Base-by-base conservation (phyloP, 2,113 vertebrate genomes). In the Tricholaema leucomelas region DNA sequence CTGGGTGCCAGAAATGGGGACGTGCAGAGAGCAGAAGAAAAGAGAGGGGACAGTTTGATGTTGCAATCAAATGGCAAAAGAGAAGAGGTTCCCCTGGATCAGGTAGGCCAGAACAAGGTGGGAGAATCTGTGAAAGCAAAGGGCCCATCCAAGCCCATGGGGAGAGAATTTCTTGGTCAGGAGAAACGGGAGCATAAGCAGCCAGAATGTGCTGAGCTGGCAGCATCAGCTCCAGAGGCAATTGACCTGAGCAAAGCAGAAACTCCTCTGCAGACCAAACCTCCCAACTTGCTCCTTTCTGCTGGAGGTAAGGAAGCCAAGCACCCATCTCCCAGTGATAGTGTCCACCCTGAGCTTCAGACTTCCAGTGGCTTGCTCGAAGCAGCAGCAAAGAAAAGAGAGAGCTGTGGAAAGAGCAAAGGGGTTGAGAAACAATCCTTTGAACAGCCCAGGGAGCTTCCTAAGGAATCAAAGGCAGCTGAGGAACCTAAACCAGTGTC, bases 1-100 rank as follows among this genome's bases (percentile, higher is more conserved):
- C 1, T 6, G 46, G 81, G 5, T 13, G 30, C 6, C 15, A 81
- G 31, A 13, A 2, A 19, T 3, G 15, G 59, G 44, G 46, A 33
- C 2, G 10, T 12, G 2, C 0, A 0, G 54, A 15, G 4, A 6
- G 0, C 8, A 2, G 73, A 23, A 60, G 70, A 5, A 3, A 8
- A 2, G 23, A 36, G 64, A 46, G 86, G 1, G 5, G 84, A 5
- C 4, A 7, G 90, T 17, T 75, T 23, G 12, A 0, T 42, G 12
- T 17, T 61, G 17, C 87, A 15, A 9, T 3, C 56, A 1, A 16
- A 79, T 31, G 81, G 88, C 55, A 59, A 30, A 44, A 64, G 20
- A 7, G 75, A 5, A 18, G 78, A 65, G 31, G 15, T 14, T 31
- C 24, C 84, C 52, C 16, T 9, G 2, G 78, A 58, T 75, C 85